Base-by-base conservation (phyloP, 2,888 invertebrate species). In the Hypselothyrea guttata region DNA sequence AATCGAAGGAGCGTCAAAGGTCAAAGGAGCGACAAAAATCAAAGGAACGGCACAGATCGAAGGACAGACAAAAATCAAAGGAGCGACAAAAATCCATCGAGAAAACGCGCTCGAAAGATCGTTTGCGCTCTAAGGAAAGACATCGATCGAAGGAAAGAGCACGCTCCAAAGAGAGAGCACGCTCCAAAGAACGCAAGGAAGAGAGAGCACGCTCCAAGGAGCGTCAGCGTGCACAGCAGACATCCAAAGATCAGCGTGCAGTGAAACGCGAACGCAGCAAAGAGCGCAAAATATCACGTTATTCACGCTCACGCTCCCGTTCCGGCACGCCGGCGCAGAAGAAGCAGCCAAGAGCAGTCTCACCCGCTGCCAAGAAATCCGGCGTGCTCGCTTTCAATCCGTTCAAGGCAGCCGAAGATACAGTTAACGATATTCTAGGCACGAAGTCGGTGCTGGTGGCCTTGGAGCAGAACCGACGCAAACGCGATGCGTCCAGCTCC, bases 371-470 rank as follows among this genome's bases (percentile, higher is more conserved):
- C 33, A 34, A 42, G 11, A 8, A 30, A 8, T 16, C 61, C 1
- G 16, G 42, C 0, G 38, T 46, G 3, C 70, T 62, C 7, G 78
- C 82, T 7, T 86, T 86, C 16, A 86, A 86, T 78, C 86, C 86
- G 0, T 86, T 86, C 16, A 86, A 86, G 59, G 72, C 75, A 15
- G 75, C 73, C 51, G 84, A 82, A 31, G 82, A 76, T 15, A 71
- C 76, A 2, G 78, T 77, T 5, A 84, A 82, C 15, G 84, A 79
- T 42, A 78, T 82, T 42, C 49, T 83, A 3, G 82, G 82, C 30
- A 82, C 71, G 11, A 81, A 71, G 51, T 76, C 79, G 22, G 77
- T 83, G 4, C 77, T 78, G 55, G 78, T 79, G 33, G 82, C 68
- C 8, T 56, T 81, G 7, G 77, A 81, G 51, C 64, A 79, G 34